phyloP scores from a whole-genome alignment of 2,888 invertebrate species.

The Luperina nickerlii region DNA sequence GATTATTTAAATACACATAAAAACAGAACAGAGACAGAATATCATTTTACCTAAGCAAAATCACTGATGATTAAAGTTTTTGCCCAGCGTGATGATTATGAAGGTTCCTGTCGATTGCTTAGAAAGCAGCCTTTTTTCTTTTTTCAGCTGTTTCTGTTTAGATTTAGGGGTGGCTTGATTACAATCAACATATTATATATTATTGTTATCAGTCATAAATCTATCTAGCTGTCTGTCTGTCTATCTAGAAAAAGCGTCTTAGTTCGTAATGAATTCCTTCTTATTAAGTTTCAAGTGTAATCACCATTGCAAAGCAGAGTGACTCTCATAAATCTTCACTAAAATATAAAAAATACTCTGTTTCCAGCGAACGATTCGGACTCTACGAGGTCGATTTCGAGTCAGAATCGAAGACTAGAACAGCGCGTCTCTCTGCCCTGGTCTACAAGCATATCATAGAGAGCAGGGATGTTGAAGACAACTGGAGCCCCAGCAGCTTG shows the following conservation, averaged over 20 bases:
- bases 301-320: no score
- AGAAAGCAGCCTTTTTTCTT: neutral
- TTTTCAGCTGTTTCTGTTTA: neutral
- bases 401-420: slow-evolving; percentile 90
- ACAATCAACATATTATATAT: neutral
- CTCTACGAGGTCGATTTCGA: slow-evolving; percentile 92
- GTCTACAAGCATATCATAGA: slow-evolving; percentile 87
- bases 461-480: slow-evolving; percentile 73
- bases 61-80: neutral
- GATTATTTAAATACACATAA: neutral
- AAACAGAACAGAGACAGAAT: neutral
- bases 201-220: neutral
- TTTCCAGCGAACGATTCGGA: slow-evolving; percentile 91
- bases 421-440: slow-evolving; percentile 91
- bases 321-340: neutral
- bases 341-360: neutral
- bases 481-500: slow-evolving; percentile 75
- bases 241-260: neutral
- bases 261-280: neutral
- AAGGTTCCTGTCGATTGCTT: neutral
- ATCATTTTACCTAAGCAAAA: neutral
- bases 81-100: neutral
- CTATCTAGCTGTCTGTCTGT: neutral
- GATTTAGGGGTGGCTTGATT: neutral
- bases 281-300: no score